Evolutionary conservation across 2,113 vertebrate species (phyloP).

Genomic region (Pelusios castaneus): DNA sequence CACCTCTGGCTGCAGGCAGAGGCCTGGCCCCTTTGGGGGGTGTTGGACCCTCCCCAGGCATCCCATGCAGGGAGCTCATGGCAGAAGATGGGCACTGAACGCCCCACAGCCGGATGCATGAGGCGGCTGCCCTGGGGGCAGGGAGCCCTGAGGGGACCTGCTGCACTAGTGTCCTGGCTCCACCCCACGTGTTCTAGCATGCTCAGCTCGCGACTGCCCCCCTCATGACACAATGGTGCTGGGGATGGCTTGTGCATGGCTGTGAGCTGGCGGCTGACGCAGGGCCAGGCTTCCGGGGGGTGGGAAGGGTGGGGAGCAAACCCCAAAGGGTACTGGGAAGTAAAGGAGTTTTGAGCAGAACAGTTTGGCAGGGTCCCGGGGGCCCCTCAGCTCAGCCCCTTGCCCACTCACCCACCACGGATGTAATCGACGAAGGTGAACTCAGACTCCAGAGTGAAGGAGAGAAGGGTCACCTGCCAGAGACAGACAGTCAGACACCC

Average conservation of each 20-base stretch:
- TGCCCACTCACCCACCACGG: constrained; percentile 92
- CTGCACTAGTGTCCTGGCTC: no score
- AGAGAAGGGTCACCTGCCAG: constrained; percentile 93
- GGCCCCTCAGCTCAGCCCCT: background rate
- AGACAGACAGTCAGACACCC: background rate
- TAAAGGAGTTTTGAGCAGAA: background rate
- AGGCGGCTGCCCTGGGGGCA: no score
- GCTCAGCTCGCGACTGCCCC: no score
- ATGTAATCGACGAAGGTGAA: constrained; percentile 99
- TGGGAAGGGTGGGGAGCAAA: background rate
- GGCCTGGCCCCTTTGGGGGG: no score
- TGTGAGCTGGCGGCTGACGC: background rate
- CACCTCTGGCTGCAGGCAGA: no score
- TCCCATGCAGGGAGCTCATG: no score
- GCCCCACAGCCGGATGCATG: no score
- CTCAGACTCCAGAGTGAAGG: constrained; percentile 96
- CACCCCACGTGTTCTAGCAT: no score
- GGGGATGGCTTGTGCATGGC: background rate
- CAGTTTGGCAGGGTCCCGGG: background rate
- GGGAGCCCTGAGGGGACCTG: no score
- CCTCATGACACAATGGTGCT: no score
- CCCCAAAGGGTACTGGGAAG: background rate
- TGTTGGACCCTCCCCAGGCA: no score
- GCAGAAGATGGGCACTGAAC: no score
- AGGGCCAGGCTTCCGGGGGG: background rate